Evolutionary conservation across 2,113 vertebrate genomes (phyloP), one percentile per base, ranked within the genome.

Genomic region (Ceratotherium simum): DNA sequence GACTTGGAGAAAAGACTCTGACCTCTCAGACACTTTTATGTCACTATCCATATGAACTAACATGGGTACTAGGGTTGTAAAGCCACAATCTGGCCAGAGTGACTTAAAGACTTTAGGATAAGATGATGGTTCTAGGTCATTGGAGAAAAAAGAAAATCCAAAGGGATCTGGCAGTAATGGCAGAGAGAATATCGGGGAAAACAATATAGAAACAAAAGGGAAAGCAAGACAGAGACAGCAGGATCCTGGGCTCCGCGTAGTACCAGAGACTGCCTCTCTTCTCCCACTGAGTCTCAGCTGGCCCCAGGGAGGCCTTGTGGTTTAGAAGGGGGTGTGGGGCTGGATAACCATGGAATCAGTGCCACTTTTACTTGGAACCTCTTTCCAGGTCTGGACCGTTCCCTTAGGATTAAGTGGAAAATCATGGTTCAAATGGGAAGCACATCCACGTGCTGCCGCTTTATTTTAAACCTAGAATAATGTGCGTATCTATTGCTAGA

Each of bases 401-500:
- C 25, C 51, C 29, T 60, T 69, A 21, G 67, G 25, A 65, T 90
- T 23, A 75, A 69, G 17, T 85, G 31, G 46, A 54, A 79, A 65
- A 11, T 92, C 36, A 5, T 21, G 62, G 10, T 81, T 54, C 95
- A 90, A 1, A 65, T 33, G 21, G 64, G 70, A 48, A 89, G 14
- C 39, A 64, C 27, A 36, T 83, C 23, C 16, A 2, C 5, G 69
- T 69, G 20, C 21, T 46, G 42, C 29, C 80, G 12, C 39, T 75
- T 94, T 69, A 76, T 80, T 92, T 87, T 76, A 60, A 90, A 39
- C 48, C 25, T 33, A 39, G 13, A 86, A 48, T 90, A 94, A 80
- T 62, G 18, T 42, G 60, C 65, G 95, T 96, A 25, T 16, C 42
- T 79, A 7, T 48, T 78, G 70, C 70, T 76, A 69, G 64, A 88